phyloP scores from a whole-genome alignment of 2,888 invertebrate species.

The Phragmatobia fuliginosa region DNA sequence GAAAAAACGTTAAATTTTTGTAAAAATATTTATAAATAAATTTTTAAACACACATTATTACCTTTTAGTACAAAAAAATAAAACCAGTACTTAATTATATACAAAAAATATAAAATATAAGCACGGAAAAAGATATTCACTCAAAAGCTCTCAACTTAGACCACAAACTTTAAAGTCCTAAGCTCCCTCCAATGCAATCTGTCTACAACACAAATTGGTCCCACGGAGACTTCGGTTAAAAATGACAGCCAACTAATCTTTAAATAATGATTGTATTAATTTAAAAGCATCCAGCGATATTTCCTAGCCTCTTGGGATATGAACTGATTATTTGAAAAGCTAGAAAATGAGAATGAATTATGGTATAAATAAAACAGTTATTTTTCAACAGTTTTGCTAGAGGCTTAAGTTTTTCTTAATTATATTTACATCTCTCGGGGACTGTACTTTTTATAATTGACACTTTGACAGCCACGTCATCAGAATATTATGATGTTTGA shows the following conservation, averaged over 20 bases:
- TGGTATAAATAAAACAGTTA: not conserved
- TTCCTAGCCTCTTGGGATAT: slow-evolving; percentile 24
- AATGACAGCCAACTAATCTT: slow-evolving; percentile 59
- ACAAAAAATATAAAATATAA: too few species aligned
- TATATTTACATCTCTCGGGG: not conserved
- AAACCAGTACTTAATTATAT: too few species aligned
- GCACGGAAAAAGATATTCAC: not conserved
- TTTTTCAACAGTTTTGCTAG: not conserved
- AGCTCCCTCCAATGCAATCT: slow-evolving; percentile 39
- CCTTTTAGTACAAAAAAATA: too few species aligned
- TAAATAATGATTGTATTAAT: slow-evolving; percentile 54
- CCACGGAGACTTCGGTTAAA: slow-evolving; percentile 61
- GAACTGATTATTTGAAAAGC: not conserved
- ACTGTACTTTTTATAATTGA: not conserved
- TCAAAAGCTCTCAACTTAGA: slow-evolving; percentile 1
- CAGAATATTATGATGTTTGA: not conserved
- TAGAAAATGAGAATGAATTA: not conserved
- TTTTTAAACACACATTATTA: too few species aligned
- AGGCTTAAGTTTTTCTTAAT: not conserved
- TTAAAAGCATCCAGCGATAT: slow-evolving; percentile 51
- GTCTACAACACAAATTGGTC: slow-evolving; percentile 67
- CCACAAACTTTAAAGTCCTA: slow-evolving; percentile 44
- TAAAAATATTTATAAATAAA: too few species aligned
- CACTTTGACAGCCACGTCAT: too few species aligned
- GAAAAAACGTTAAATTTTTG: too few species aligned